Evolutionary conservation across 2,888 invertebrate genomes (phyloP).

Genomic region (Drosophila multiciliata): DNA sequence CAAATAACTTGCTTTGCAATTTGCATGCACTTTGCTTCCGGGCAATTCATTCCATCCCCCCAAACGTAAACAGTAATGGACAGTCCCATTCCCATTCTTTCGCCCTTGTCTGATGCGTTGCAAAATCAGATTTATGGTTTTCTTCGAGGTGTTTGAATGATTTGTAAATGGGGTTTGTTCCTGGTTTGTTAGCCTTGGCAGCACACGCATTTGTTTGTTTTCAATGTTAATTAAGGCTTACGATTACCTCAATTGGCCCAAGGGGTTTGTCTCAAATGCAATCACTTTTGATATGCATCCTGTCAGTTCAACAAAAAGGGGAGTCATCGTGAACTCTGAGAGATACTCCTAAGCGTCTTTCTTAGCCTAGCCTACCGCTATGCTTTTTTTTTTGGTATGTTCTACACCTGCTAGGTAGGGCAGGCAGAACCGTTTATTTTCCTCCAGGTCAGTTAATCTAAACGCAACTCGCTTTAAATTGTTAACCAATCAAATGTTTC

Average conservation of each 20-base stretch:
- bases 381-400: too few species aligned
- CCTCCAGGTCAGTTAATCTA: too few species aligned
- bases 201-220: conserved; percentile 75
- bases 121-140: conserved; percentile 82
- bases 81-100: conserved; percentile 5
- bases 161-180: conserved; percentile 21
- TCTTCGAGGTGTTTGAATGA: conserved; percentile 55
- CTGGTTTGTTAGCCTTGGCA: conserved; percentile 35
- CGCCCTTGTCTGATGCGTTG: conserved; percentile 69
- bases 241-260: conserved; percentile 53
- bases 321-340: not conserved
- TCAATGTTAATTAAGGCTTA: conserved; percentile 81
- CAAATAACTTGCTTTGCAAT: conserved; percentile 18
- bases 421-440: too few species aligned
- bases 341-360: not conserved
- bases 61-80: conserved; percentile 40
- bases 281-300: not conserved
- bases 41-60: conserved; percentile 41
- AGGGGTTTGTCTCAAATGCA: conserved; percentile 12
- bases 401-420: too few species aligned
- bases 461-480: too few species aligned
- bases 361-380: not conserved
- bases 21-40: conserved; percentile 59
- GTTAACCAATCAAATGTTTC: too few species aligned
- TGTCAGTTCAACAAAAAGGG: not conserved